Base-by-base conservation (phyloP, 2,888 invertebrate genomes). In the Alcis repandata region DNA sequence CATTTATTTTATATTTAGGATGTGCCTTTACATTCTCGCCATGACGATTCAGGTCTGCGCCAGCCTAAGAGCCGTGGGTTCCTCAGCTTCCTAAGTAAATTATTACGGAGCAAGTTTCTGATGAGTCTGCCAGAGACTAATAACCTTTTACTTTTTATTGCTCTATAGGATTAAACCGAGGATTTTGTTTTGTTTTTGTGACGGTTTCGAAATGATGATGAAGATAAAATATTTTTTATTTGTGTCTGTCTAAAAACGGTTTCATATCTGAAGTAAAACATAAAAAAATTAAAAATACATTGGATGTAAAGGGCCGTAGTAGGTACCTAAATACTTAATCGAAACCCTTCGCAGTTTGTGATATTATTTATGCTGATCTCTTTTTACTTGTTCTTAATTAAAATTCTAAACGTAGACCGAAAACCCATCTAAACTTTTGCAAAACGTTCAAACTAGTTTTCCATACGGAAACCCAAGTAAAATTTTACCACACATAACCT, bases 61-160 rank as follows among this genome's bases (percentile, higher is more conserved):
- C 56, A 67, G 53, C 33, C 53, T 32, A 43, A 33, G 17, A 51
- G 51, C 36, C 45, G 38, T 41, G 57, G 60, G 67, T 62, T 65
- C 61, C 63, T 45, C 62, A 69, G 73, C 77, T 80, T 82, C 90
- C 87, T 58, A 87, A 90, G 85, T 91, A 91, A 92, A 92, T 92
- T 91, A 92, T 91, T 90, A 87, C 89, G 80, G 80, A 78, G 86
- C 87, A 90, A 91, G 86, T 90, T 90, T 89, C 82, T 87, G 89
- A 90, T 89, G 90, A 92, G 89, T 87, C 89, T 85, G 81, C 79
- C 81, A 79, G 57, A 52, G 57, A 46, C 87, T 86, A 90, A 92
- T 90, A 90, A 90, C 88, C 90, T 90, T 87, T 87, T 85, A 85
- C 86, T 86, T 89, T 90, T 91, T 91, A 91, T 87, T 87, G 77